phyloP scores from a whole-genome alignment of 2,888 invertebrate species.

The Endomychus coccineus region DNA sequence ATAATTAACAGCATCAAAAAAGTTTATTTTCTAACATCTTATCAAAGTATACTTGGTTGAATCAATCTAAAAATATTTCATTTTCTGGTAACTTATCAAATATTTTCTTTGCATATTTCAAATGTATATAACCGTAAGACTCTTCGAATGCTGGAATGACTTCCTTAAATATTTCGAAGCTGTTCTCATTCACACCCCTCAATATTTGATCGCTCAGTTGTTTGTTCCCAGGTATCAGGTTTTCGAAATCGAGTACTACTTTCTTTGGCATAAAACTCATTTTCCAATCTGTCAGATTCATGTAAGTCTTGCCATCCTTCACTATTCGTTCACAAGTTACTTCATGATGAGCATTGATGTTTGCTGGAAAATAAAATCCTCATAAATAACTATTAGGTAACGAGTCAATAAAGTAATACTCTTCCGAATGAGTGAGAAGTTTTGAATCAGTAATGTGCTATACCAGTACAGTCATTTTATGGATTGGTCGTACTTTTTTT shows the following conservation, averaged over 20 bases:
- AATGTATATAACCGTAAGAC: constrained; percentile 22
- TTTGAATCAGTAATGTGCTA: too few species aligned
- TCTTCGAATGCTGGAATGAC: constrained; percentile 26
- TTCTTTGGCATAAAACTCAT: constrained; percentile 53
- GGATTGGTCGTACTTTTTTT: too few species aligned
- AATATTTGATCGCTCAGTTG: constrained; percentile 26
- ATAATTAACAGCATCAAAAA: too few species aligned
- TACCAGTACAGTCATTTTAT: too few species aligned
- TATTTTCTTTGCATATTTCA: constrained; percentile 23
- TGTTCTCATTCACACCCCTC: constrained; percentile 30
- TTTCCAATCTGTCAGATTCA: constrained; percentile 28
- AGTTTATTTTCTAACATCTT: too few species aligned
- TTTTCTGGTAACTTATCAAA: constrained; percentile 29
- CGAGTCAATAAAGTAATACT: too few species aligned
- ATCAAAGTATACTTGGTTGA: too few species aligned
- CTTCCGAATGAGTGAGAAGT: too few species aligned
- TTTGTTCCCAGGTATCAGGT: constrained; percentile 30
- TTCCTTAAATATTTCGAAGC: constrained; percentile 28
- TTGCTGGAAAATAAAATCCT: too few species aligned
- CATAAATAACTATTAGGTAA: too few species aligned
- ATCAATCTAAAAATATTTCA: constrained; percentile 28
- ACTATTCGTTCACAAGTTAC: constrained; percentile 26
- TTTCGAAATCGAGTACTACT: constrained; percentile 24
- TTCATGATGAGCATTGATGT: constrained; percentile 18
- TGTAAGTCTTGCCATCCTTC: constrained; percentile 27